Conservation (phyloP, 2,888 invertebrate genomes). For the Eugnorisma glareosa region DNA sequence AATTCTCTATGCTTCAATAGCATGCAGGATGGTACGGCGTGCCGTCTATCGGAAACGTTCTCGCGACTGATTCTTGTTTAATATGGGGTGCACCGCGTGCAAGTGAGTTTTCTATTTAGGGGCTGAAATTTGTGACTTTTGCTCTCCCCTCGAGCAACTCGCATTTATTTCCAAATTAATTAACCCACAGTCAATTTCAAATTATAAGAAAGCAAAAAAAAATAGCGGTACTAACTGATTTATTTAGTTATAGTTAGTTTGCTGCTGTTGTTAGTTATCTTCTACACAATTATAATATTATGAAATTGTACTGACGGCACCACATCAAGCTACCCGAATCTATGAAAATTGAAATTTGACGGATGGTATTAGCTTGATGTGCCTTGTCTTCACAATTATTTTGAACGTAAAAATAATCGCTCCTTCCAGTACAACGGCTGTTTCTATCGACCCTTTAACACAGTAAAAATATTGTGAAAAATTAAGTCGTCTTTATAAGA, state of each 20-base stretch:
- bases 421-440: background rate
- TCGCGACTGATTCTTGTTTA: background rate
- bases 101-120: slow-evolving; percentile 6
- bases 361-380: too few relatives aligned
- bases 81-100: slow-evolving; percentile 24
- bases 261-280: too few relatives aligned
- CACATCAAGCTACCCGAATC: too few relatives aligned
- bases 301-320: background rate
- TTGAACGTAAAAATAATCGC: background rate
- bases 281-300: background rate
- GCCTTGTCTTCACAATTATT: background rate
- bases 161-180: background rate
- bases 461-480: background rate
- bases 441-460: background rate
- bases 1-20: too few relatives aligned
- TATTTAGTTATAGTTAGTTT: background rate
- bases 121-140: slow-evolving; percentile 6
- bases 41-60: slow-evolving; percentile 11
- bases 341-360: too few relatives aligned
- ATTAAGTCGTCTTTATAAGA: too few relatives aligned
- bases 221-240: background rate
- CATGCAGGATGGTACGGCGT: background rate
- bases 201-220: background rate
- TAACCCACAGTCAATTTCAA: background rate
- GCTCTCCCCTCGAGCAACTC: slow-evolving; percentile 7